phyloP scores from a whole-genome alignment of 2,113 vertebrate species.

The Peromyscus californicus region DNA sequence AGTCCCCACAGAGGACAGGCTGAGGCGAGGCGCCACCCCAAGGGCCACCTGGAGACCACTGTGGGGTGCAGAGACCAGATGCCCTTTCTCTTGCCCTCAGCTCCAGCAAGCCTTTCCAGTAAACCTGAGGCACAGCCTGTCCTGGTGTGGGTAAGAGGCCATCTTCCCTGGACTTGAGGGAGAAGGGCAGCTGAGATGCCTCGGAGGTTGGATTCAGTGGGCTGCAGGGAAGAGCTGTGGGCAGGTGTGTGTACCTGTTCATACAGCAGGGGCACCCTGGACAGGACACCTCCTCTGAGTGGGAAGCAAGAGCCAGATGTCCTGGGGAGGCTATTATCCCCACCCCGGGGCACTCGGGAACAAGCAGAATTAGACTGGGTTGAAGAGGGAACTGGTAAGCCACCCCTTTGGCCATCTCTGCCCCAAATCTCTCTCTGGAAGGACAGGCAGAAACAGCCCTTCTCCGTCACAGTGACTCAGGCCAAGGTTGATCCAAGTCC shows the following conservation, averaged over 20 bases:
- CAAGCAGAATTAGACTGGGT: not conserved
- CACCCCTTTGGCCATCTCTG: not conserved
- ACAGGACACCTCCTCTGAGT: not conserved
- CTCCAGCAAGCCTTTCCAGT: too few species aligned
- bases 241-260: not conserved
- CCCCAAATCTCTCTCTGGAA: not conserved
- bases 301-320: not conserved
- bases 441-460: not conserved
- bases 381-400: not conserved
- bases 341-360: not conserved
- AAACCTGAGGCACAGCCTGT: not conserved
- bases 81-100: not conserved
- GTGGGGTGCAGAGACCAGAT: accelerated
- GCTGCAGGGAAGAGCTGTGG: not conserved
- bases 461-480: conserved; percentile 41
- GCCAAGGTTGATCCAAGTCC: not conserved
- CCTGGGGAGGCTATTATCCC: accelerated
- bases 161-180: not conserved
- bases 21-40: accelerated
- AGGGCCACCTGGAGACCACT: not conserved
- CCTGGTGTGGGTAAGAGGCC: not conserved
- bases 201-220: not conserved
- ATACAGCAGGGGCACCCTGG: not conserved
- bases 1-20: not conserved
- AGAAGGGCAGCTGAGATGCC: not conserved